Evolutionary conservation across 2,888 invertebrate species (phyloP), one percentile per base, ranked within the genome.

Genomic region (Brachypalpus laphriformis): DNA sequence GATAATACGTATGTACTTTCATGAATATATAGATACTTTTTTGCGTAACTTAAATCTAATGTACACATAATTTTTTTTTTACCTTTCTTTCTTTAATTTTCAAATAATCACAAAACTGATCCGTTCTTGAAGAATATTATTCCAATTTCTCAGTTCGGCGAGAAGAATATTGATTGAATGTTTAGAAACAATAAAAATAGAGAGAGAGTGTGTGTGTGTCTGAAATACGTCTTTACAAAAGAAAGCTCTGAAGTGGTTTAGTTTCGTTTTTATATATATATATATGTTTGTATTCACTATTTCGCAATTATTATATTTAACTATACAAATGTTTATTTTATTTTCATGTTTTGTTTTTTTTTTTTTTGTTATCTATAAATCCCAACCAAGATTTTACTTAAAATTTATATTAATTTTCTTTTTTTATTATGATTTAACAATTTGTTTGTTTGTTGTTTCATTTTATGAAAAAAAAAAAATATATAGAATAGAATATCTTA

Each of bases 211-310:
- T 59, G 57, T 65, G 31, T 40, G 16, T 18, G 22, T 59, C 42
- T 57, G 34, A 59, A 51, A 34, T 45, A 65, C 51, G 40, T 76
- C 71, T 76, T 85, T 82, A 86, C 81, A 86, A 86, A 86, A 85
- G 81, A 86, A 86, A 86, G 76, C 85, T 82, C 71, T 61, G 71
- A 61, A 77, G 72, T 81, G 66, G 82, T 87, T 88, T 89, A 65
- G 83, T 88, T 88, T 82, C 59, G 71, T 74, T 74, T 87, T 66
- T 61, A 68, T 54, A 45, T 22, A 28, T 75, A 72, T 81, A 40
- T 77, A 82, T 87, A 68, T 82, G 61, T 83, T 81, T 83, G 71
- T 75, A 75, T 87, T 87, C 40, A 85, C 76, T 81, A 74, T 83
- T 81, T 86, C 61, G 86, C 66, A 83, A 77, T 85, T 82, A 72